phyloP scores from a whole-genome alignment of 2,113 vertebrate genomes.

The Theristicus caerulescens region DNA sequence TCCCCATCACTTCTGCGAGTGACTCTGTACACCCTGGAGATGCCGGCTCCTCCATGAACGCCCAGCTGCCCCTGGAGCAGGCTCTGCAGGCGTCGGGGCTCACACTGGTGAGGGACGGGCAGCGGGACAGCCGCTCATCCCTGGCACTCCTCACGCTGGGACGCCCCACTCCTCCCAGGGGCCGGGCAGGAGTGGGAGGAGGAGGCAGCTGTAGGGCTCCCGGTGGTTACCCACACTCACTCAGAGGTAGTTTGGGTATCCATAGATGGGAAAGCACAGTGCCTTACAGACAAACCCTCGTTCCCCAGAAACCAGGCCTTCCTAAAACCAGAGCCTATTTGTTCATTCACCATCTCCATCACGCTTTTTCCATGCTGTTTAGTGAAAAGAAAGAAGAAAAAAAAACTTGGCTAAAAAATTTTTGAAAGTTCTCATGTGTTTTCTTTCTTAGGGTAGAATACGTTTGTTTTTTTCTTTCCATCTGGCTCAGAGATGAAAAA shows the following conservation, averaged over 20 bases:
- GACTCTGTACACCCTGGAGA: not conserved
- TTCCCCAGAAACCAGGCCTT: not conserved
- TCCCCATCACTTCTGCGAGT: fast-evolving
- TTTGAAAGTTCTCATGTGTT: conserved; percentile 38
- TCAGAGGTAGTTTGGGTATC: not conserved
- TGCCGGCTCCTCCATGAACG: fast-evolving
- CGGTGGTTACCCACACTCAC: not conserved
- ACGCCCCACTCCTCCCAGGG: fast-evolving
- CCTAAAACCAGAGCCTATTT: not conserved
- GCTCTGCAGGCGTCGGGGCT: fast-evolving
- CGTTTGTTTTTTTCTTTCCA: not conserved
- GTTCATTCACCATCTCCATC: not conserved
- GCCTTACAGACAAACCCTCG: not conserved
- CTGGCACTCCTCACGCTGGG: not conserved
- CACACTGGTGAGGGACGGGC: not conserved
- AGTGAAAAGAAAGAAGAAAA: not conserved
- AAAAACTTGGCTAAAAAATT: not conserved
- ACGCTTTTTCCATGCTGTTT: not conserved
- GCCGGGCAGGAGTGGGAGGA: not conserved
- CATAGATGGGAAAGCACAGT: not conserved
- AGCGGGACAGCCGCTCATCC: not conserved
- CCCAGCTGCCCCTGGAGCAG: not conserved
- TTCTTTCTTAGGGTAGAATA: conserved; percentile 13
- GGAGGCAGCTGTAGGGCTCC: not conserved
- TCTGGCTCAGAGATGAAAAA: conserved; percentile 34